Percentiles rank a stretch among this genome's conserved stretches.
phyloP scores from a whole-genome alignment of 2,888 invertebrate genomes.

The Carpatolechia fugitivella region DNA sequence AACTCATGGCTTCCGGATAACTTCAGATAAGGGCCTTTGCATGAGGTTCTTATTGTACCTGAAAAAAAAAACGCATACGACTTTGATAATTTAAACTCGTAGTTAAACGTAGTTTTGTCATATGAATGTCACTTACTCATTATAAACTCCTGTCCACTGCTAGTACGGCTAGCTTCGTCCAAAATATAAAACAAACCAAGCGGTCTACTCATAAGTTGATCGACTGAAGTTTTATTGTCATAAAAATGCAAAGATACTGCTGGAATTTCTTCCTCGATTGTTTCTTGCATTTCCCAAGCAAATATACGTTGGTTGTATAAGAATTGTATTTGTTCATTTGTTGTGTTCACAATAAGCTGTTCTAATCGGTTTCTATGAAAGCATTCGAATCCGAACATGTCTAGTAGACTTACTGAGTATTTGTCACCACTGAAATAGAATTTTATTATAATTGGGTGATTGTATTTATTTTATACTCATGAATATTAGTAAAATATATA shows the following conservation, averaged over 20 bases:
- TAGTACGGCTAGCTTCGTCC: conserved; percentile 90
- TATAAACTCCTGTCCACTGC: conserved; percentile 84
- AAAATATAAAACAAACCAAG: conserved; percentile 90
- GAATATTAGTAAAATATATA: background rate
- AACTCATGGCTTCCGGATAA: conserved; percentile 84
- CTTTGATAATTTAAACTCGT: too few relatives aligned
- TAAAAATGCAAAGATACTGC: conserved; percentile 87
- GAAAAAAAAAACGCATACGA: conserved; percentile 25
- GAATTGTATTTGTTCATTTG: conserved; percentile 96
- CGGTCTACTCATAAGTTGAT: conserved; percentile 91
- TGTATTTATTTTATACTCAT: too few relatives aligned
- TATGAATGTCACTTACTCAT: conserved; percentile 77
- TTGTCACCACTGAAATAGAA: conserved; percentile 86
- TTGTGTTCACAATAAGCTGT: conserved; percentile 92
- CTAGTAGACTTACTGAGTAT: conserved; percentile 89
- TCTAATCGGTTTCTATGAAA: conserved; percentile 91
- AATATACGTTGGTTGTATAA: conserved; percentile 95
- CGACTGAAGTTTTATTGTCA: conserved; percentile 92
- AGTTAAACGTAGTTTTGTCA: too few relatives aligned
- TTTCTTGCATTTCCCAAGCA: conserved; percentile 91
- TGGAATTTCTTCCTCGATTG: conserved; percentile 89
- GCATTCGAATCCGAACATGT: conserved; percentile 96
- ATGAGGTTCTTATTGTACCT: conserved; percentile 79
- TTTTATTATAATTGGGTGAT: background rate
- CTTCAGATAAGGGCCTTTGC: conserved; percentile 77